phyloP scores from a whole-genome alignment of 2,113 vertebrate species.

The Campylorhamphus procurvoides region DNA sequence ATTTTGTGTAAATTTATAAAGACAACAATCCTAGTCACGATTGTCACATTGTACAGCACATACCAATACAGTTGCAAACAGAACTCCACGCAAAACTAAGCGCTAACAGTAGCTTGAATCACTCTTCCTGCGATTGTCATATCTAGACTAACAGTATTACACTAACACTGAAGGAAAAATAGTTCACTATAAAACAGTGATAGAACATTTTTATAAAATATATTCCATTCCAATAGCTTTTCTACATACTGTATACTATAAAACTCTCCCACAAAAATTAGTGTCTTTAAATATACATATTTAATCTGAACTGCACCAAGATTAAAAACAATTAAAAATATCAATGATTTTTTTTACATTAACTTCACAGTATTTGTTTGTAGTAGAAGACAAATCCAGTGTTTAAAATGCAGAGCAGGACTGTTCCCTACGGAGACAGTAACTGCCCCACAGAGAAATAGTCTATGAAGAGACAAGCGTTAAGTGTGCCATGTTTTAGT shows the following conservation, averaged over 20 bases:
- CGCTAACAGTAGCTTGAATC: constrained; percentile 42
- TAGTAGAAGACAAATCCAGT: constrained; percentile 74
- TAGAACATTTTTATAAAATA: constrained; percentile 79
- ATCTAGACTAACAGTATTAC: constrained; percentile 67
- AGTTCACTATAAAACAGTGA: constrained; percentile 79
- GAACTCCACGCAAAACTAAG: constrained; percentile 55
- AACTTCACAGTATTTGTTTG: constrained; percentile 77
- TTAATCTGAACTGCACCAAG: constrained; percentile 60
- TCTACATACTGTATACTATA: constrained; percentile 78
- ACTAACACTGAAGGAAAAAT: constrained; percentile 71
- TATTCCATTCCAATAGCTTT: constrained; percentile 77
- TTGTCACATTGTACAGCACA: constrained; percentile 72
- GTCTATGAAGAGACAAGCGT: constrained; percentile 27
- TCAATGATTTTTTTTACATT: constrained; percentile 52
- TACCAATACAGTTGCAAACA: constrained; percentile 55
- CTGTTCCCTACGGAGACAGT: constrained; percentile 1
- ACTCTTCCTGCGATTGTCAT: constrained; percentile 72
- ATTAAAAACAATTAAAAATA: constrained; percentile 66
- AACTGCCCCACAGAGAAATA: constrained; percentile 31
- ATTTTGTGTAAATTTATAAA: constrained; percentile 71
- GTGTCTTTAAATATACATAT: constrained; percentile 68
- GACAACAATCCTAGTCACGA: constrained; percentile 68
- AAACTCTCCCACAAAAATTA: constrained; percentile 66
- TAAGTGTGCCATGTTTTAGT: constrained; percentile 59
- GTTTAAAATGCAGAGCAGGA: constrained; percentile 56